Conservation (phyloP, 2,888 invertebrate species). For the Lymantria dispar region DNA sequence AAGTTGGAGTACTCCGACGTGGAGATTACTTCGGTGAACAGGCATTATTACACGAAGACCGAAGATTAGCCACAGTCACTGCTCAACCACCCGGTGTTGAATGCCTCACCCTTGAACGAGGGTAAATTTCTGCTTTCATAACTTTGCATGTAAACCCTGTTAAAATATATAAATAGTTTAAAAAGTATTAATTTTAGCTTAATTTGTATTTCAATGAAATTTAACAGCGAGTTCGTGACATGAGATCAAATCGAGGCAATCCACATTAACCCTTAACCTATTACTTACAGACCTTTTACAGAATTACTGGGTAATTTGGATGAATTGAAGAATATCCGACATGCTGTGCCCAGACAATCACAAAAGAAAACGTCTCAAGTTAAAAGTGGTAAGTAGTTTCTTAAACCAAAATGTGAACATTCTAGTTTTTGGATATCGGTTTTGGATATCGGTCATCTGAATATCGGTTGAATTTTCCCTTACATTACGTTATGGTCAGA, state of each 20-base stretch:
- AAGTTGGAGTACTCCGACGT: constrained; percentile 86
- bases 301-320: constrained; percentile 92
- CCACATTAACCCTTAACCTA: too few species aligned
- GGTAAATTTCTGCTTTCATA: constrained; percentile 69
- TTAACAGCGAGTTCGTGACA: too few species aligned
- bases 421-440: too few species aligned
- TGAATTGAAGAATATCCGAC: constrained; percentile 78
- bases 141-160: neutral
- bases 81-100: constrained; percentile 92
- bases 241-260: too few species aligned
- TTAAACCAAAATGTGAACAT: too few species aligned
- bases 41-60: constrained; percentile 92
- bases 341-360: constrained; percentile 60
- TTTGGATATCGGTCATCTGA: too few species aligned
- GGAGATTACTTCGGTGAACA: constrained; percentile 96
- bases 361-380: constrained; percentile 63
- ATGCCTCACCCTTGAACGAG: constrained; percentile 93
- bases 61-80: constrained; percentile 94
- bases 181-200: too few species aligned
- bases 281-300: constrained; percentile 84
- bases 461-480: too few species aligned
- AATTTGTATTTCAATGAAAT: too few species aligned
- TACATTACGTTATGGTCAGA: too few species aligned
- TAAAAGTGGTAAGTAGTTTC: constrained; percentile 70
- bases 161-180: neutral